Conservation (phyloP, 2,113 vertebrate species). For the Aramus guarauna region DNA sequence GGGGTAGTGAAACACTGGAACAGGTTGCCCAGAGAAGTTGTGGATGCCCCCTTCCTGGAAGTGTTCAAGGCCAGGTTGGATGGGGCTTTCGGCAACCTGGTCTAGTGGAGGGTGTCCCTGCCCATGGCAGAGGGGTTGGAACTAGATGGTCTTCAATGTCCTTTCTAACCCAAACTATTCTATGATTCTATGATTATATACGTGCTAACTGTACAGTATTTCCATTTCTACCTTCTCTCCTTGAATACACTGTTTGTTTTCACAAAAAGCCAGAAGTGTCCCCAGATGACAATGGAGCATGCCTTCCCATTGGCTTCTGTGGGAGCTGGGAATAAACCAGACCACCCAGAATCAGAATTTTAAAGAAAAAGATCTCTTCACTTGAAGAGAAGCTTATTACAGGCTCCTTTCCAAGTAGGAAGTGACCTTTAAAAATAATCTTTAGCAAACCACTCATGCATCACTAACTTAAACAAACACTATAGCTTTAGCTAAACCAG, state of each 20-base stretch:
- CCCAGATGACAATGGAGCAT: neutral
- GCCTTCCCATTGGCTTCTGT: neutral
- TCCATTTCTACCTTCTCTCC: neutral
- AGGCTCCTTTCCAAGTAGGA: conserved; percentile 51
- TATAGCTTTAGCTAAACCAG: neutral
- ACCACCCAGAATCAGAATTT: conserved; percentile 29
- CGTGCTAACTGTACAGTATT: neutral
- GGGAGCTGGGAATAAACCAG: neutral
- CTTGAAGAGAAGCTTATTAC: conserved; percentile 1
- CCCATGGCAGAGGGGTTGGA: too few species aligned
- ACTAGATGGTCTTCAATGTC: too few species aligned
- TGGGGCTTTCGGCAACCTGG: too few species aligned
- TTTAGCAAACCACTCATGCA: neutral
- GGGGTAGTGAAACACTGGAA: too few species aligned
- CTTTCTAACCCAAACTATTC: too few species aligned
- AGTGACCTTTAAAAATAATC: conserved; percentile 59
- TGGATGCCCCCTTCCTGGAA: too few species aligned
- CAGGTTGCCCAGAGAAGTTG: too few species aligned
- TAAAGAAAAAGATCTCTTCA: neutral
- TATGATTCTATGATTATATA: neutral
- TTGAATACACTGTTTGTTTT: neutral
- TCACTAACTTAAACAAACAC: conserved; percentile 43
- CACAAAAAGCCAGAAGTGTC: neutral
- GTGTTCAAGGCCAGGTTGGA: too few species aligned
- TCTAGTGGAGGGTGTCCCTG: too few species aligned